phyloP scores from a whole-genome alignment of 2,113 vertebrate genomes.

The Chinchilla lanigera region DNA sequence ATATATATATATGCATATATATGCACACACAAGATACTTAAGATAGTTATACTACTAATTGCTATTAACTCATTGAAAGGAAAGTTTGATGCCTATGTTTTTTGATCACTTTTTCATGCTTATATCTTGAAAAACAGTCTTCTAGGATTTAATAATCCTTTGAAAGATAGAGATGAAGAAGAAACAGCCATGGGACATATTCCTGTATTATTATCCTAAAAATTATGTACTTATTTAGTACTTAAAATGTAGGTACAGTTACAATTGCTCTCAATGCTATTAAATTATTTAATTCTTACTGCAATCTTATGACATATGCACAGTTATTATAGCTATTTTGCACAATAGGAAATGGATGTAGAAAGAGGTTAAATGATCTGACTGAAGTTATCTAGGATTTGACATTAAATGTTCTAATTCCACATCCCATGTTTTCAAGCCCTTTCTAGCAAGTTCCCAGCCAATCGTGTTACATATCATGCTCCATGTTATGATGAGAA shows the following conservation, averaged over 20 bases:
- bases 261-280: not conserved
- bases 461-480: not conserved
- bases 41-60: too few species aligned
- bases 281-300: not conserved
- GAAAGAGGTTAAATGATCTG: not conserved
- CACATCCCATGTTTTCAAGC: not conserved
- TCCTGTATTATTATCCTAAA: not conserved
- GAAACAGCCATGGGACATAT: not conserved
- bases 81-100: too few species aligned
- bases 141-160: not conserved
- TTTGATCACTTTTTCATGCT: too few species aligned
- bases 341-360: not conserved
- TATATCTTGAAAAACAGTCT: not conserved
- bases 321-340: not conserved
- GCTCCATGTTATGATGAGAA: not conserved
- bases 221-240: not conserved
- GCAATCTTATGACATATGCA: not conserved
- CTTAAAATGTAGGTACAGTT: not conserved
- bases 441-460: not conserved
- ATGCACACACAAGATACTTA: too few species aligned
- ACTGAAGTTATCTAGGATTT: not conserved
- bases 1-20: too few species aligned
- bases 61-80: too few species aligned
- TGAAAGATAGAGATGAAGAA: constrained; percentile 6
- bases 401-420: not conserved